A percentile compares a stretch with the other conserved stretches of the same genome.
These are phyloP conservation scores for Rotaria sp. DNA, from an alignment of 2,888 invertebrate genomes.

Conservation along the genomic window DNA sequence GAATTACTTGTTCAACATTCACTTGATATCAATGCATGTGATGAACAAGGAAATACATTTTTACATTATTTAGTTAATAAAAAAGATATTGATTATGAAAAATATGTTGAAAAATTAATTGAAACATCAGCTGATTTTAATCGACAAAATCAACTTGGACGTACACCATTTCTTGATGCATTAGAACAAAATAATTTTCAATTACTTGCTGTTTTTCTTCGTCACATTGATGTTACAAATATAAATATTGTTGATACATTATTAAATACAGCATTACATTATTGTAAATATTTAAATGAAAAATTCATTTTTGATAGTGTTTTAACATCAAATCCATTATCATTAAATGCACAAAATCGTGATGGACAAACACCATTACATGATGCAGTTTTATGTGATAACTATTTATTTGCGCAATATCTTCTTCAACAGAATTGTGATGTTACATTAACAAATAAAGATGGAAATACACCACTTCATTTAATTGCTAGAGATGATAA, in stretches of 20 bases:
- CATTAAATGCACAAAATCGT: slow-evolving; percentile 85
- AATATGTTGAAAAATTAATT: slow-evolving; percentile 24
- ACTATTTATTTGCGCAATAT: not conserved
- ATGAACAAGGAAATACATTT: slow-evolving; percentile 22
- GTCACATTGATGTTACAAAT: slow-evolving; percentile 20
- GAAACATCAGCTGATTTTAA: slow-evolving; percentile 18
- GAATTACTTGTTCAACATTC: slow-evolving; percentile 21
- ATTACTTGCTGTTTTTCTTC: not conserved
- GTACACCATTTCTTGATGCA: slow-evolving; percentile 21
- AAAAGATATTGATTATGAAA: slow-evolving; percentile 11
- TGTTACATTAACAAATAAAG: not conserved
- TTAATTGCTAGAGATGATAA: not conserved
- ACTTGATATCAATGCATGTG: not conserved
- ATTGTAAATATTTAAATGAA: not conserved
- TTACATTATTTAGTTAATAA: slow-evolving; percentile 25
- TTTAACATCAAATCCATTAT: not conserved
- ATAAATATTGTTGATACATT: not conserved
- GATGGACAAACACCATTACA: slow-evolving; percentile 74
- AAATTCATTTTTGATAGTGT: not conserved
- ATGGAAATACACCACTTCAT: slow-evolving; percentile 10
- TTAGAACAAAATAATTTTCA: slow-evolving; percentile 27
- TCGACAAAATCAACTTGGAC: slow-evolving; percentile 3
- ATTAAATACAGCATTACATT: not conserved
- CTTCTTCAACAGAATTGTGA: not conserved
- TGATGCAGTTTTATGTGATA: slow-evolving; percentile 62